Evolutionary conservation across 2,888 invertebrate species (phyloP).

Genomic region (Rotaria socialis): DNA sequence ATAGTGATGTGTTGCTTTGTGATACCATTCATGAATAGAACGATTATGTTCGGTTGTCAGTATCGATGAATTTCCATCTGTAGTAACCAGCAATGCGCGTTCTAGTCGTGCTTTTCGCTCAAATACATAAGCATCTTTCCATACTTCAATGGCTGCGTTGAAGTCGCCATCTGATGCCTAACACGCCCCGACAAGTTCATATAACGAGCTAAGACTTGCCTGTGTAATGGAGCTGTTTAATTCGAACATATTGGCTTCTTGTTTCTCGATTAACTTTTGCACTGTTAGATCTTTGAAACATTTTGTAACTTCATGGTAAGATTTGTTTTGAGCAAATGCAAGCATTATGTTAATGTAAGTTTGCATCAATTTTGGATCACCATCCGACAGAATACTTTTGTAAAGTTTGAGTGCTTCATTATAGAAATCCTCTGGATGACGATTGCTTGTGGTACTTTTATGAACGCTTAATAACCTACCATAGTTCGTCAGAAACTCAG

Average conservation of each 20-base stretch:
- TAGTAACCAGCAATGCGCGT: background rate
- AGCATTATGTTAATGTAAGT: conserved; percentile 4
- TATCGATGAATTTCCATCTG: background rate
- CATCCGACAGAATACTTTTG: background rate
- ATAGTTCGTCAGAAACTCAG: background rate
- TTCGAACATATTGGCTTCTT: conserved; percentile 9
- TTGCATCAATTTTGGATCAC: background rate
- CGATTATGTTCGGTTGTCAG: background rate
- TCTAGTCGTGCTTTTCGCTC: background rate
- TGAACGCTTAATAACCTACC: background rate
- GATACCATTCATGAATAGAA: background rate
- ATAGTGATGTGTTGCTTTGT: background rate
- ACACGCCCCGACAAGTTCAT: background rate
- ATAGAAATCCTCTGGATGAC: background rate
- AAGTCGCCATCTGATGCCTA: background rate
- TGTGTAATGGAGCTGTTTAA: conserved; percentile 4
- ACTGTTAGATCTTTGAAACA: background rate
- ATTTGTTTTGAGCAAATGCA: background rate
- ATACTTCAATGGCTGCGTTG: background rate
- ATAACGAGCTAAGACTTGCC: background rate
- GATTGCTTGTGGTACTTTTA: too few relatives aligned
- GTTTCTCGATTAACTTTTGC: background rate
- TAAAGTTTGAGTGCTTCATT: conserved; percentile 13
- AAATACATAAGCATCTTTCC: background rate
- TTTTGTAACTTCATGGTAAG: background rate